Percentiles rank a stretch among this genome's conserved stretches.
phyloP scores from a whole-genome alignment of 2,113 vertebrate genomes.

The Nettapus auritus region DNA sequence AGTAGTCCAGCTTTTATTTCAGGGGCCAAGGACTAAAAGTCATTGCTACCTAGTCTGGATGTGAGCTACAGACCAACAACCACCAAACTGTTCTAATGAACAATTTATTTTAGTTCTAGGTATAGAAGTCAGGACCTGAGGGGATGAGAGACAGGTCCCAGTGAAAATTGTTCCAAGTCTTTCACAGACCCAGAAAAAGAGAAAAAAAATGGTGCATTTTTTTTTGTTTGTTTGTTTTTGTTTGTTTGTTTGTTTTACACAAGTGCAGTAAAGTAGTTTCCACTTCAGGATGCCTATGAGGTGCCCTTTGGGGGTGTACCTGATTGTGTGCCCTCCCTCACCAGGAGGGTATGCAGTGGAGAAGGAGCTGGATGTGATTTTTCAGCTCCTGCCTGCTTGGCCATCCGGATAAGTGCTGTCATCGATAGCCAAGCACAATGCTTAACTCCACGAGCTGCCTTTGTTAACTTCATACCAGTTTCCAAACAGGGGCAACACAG shows the following conservation, averaged over 20 bases:
- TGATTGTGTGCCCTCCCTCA: rapidly evolving
- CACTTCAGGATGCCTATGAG: neutral
- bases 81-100: neutral
- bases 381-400: too few species aligned
- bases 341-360: neutral
- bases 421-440: neutral
- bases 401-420: neutral
- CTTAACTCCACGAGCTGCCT: rapidly evolving
- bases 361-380: neutral
- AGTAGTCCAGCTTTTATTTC: neutral
- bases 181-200: neutral
- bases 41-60: neutral
- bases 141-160: neutral
- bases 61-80: neutral
- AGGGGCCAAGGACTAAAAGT: neutral
- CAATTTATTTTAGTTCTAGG: neutral
- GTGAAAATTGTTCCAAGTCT: neutral
- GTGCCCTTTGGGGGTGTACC: rapidly evolving
- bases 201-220: rapidly evolving
- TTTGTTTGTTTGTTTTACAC: neutral
- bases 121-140: neutral
- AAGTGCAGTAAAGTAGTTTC: neutral
- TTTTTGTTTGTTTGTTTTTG: neutral
- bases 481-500: neutral
- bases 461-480: rapidly evolving